Evolutionary conservation across 2,113 vertebrate species (phyloP), one percentile per base, ranked within the genome.

Genomic region (Heloderma charlesbogerti): DNA sequence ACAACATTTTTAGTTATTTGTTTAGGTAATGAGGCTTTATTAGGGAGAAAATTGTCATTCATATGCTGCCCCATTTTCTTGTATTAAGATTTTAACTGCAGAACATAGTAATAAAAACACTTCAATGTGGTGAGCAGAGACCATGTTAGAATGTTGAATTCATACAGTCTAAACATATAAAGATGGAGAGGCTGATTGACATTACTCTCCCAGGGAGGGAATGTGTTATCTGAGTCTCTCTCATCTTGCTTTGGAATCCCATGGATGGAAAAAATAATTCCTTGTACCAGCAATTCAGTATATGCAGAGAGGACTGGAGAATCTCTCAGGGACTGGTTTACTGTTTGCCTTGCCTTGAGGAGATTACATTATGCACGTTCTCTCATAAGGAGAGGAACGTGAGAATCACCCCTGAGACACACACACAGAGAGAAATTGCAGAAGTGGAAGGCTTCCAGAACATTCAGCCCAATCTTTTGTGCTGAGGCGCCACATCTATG

Each of bases 11-110:
- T 54, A 86, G 63, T 66, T 91, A 79, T 57, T 82, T 90, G 57
- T 93, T 78, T 40, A 88, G 54, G 67, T 92, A 94, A 95, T 90
- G 85, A 88, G 27, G 85, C 18, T 4, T 88, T 91, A 77, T 94
- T 60, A 90, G 31, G 22, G 25, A 12, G 34, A 92, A 93, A 95
- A 1, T 4, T 81, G 72, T 2, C 4, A 79, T 91, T 93, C 60
- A 81, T 1, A 93, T 93, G 90, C 66, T 63, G 34, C 86, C 79
- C 91, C 88, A 16, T 37, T 12, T 2, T 40, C 6, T 37, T 57
- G 5, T 20, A 93, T 82, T 71, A 43, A 22, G 5, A 77, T 22
- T 79, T 45, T 79, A 48, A 86, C 27, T 93, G 48, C 43, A 89
- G 18, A 91, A 89, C 16, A 89, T 66, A 90, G 20, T 31, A 43